These are phyloP conservation scores for Stomatorhinus ivindoensis DNA, from an alignment of 2,113 vertebrate species.

Conservation along the genomic window DNA sequence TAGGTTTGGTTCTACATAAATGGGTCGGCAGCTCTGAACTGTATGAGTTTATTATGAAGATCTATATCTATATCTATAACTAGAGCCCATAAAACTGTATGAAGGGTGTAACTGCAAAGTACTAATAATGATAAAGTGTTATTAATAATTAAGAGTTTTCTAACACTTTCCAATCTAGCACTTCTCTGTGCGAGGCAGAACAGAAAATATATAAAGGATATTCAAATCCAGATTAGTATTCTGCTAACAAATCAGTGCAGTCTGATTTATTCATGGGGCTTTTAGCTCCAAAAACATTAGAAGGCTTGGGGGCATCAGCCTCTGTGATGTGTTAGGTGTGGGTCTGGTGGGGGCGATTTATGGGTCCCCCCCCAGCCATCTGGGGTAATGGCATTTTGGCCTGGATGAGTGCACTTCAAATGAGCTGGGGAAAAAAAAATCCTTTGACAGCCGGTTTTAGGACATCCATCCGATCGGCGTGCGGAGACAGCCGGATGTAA, in stretches of 20 bases:
- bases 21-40: neutral
- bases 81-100: neutral
- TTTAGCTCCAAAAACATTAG: neutral
- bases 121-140: neutral
- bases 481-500: slow-evolving; percentile 31
- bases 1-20: neutral
- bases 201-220: neutral
- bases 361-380: neutral
- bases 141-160: neutral
- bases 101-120: neutral
- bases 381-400: slow-evolving; percentile 17
- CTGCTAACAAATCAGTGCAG: neutral
- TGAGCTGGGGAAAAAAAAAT: slow-evolving; percentile 38
- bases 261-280: neutral
- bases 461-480: slow-evolving; percentile 38
- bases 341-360: neutral
- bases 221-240: slow-evolving; percentile 4
- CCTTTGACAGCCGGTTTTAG: slow-evolving; percentile 52
- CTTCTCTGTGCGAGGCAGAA: neutral
- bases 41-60: neutral
- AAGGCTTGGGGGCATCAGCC: neutral
- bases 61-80: too few species aligned
- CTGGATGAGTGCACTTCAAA: slow-evolving; percentile 35
- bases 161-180: neutral
- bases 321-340: neutral